phyloP scores from a whole-genome alignment of 2,888 invertebrate species.

The Clistopyga incitator region DNA sequence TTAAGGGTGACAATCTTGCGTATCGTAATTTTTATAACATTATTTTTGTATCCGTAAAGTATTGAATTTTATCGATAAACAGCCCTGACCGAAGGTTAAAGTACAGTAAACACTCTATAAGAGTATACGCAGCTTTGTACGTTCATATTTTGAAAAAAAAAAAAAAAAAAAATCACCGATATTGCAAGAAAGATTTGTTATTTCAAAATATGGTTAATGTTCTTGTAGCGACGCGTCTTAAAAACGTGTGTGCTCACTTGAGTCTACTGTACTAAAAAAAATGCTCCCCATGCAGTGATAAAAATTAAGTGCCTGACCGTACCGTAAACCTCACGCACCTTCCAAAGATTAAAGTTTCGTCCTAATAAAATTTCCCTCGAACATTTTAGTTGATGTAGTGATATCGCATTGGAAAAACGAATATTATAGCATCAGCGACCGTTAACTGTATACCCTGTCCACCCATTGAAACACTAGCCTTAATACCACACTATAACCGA shows the following conservation, averaged over 20 bases:
- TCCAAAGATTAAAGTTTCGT: neutral
- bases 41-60: too few relatives aligned
- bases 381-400: neutral
- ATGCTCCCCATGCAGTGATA: neutral
- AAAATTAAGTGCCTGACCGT: neutral
- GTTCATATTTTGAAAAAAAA: too few relatives aligned
- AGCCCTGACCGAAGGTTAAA: too few relatives aligned
- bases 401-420: neutral
- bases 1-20: too few relatives aligned
- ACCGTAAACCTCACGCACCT: neutral
- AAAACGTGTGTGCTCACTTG: neutral
- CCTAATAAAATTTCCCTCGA: neutral
- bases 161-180: too few relatives aligned
- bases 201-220: too few relatives aligned
- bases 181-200: too few relatives aligned
- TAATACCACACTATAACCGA: conserved; percentile 19
- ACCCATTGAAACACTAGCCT: conserved; percentile 1
- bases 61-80: too few relatives aligned
- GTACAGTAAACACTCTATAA: too few relatives aligned
- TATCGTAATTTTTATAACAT: too few relatives aligned
- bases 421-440: conserved; percentile 19
- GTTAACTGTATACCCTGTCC: neutral
- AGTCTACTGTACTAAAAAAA: neutral
- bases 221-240: neutral
- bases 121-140: too few relatives aligned